These are phyloP conservation scores for Clinocottus analis DNA, from an alignment of 2,113 vertebrate species.

Conservation along the genomic window DNA sequence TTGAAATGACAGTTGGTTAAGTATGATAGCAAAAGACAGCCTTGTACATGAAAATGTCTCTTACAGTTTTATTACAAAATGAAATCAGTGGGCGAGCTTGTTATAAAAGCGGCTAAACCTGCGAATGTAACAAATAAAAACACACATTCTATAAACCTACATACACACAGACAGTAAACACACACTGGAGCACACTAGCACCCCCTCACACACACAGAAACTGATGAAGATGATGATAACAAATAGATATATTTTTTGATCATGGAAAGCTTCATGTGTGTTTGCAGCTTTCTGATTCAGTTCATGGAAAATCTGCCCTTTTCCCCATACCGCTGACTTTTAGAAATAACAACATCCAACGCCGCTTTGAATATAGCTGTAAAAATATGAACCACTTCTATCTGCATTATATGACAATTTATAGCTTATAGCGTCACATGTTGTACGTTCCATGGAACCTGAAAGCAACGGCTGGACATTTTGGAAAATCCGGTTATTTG, in stretches of 20 bases:
- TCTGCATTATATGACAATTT: conserved; percentile 9
- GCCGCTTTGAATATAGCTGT: conserved; percentile 8
- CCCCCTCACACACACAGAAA: conserved; percentile 14
- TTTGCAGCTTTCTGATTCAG: conserved; percentile 56
- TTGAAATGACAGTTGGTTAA: conserved; percentile 64
- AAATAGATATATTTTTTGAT: conserved; percentile 56
- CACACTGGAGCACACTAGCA: not conserved
- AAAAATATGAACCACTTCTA: conserved; percentile 12
- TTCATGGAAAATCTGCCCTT: conserved; percentile 22
- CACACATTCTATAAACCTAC: conserved; percentile 25
- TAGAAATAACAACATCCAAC: conserved; percentile 24
- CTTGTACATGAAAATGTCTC: conserved; percentile 53
- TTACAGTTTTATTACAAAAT: conserved; percentile 59
- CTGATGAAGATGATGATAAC: conserved; percentile 45
- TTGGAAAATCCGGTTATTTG: not conserved
- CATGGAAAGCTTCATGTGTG: conserved; percentile 56
- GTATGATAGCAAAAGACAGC: conserved; percentile 49
- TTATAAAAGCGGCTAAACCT: conserved; percentile 57
- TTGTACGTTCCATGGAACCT: not conserved
- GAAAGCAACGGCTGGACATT: not conserved
- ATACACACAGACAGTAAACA: conserved; percentile 14
- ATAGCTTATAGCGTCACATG: not conserved
- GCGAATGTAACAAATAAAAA: conserved; percentile 38
- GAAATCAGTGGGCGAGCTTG: conserved; percentile 76
- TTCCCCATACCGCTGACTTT: conserved; percentile 27